Conservation (phyloP, 2,113 vertebrate species). For the Todiramphus chloris region DNA sequence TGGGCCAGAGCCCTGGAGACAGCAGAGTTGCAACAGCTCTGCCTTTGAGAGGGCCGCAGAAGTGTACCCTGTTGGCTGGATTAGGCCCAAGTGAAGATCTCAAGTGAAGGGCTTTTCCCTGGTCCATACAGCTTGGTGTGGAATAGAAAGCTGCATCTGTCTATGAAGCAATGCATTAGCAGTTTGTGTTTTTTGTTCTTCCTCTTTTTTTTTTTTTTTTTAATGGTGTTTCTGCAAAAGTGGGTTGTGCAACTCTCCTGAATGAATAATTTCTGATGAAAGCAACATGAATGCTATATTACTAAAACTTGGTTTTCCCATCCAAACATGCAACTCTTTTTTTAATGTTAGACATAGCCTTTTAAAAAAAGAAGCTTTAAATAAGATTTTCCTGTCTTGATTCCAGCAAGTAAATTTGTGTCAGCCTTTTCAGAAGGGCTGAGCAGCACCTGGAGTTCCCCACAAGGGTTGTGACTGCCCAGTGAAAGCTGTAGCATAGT, state of each 20-base stretch:
- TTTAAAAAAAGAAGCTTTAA: background rate
- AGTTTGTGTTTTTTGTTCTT: background rate
- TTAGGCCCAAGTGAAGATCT: background rate
- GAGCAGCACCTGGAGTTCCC: background rate
- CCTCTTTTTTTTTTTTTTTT: background rate
- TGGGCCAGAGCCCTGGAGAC: background rate
- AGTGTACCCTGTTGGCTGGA: background rate
- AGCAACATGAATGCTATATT: background rate
- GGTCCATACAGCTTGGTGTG: background rate
- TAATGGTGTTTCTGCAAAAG: background rate
- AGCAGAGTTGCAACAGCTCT: background rate
- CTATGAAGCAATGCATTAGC: background rate
- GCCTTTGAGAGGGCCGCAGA: fast-evolving
- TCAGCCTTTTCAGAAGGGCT: background rate
- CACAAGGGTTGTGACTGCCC: background rate
- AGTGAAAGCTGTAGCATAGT: background rate
- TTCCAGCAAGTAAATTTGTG: background rate
- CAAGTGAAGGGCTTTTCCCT: background rate
- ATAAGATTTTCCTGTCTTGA: background rate
- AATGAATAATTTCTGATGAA: background rate
- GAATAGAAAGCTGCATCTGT: background rate
- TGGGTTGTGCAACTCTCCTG: background rate
- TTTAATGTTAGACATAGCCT: background rate
- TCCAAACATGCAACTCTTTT: background rate
- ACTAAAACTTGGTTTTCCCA: background rate